phyloP scores from a whole-genome alignment of 2,113 vertebrate species.

The Sylvia atricapilla region DNA sequence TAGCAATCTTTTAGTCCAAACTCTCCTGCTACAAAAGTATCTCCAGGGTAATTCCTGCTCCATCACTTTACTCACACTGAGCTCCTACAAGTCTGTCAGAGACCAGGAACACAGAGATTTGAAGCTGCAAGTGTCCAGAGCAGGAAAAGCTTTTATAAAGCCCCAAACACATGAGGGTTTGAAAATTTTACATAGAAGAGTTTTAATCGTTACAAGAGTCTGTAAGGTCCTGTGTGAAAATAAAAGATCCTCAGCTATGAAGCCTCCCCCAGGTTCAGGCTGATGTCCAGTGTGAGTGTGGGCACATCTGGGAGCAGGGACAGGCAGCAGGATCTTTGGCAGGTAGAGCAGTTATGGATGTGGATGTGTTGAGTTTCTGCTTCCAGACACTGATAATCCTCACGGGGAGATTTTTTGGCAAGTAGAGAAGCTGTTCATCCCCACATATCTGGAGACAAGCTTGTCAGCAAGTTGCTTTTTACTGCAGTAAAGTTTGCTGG shows the following conservation, averaged over 20 bases:
- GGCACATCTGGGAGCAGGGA: background rate
- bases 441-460: background rate
- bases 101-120: background rate
- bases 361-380: background rate
- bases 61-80: background rate
- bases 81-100: background rate
- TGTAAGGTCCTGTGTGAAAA: background rate
- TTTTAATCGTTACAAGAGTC: background rate
- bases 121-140: background rate
- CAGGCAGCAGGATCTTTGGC: rapidly evolving
- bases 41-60: background rate
- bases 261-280: background rate
- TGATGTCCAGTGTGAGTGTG: background rate
- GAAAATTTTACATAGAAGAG: background rate
- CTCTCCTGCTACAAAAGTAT: background rate
- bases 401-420: background rate
- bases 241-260: background rate
- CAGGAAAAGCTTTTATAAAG: background rate
- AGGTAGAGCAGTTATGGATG: background rate
- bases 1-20: background rate
- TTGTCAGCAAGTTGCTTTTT: background rate
- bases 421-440: background rate
- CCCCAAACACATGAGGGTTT: background rate
- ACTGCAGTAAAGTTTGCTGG: background rate
- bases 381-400: background rate